phyloP scores from a whole-genome alignment of 2,888 invertebrate species.

The Emesis furor region DNA sequence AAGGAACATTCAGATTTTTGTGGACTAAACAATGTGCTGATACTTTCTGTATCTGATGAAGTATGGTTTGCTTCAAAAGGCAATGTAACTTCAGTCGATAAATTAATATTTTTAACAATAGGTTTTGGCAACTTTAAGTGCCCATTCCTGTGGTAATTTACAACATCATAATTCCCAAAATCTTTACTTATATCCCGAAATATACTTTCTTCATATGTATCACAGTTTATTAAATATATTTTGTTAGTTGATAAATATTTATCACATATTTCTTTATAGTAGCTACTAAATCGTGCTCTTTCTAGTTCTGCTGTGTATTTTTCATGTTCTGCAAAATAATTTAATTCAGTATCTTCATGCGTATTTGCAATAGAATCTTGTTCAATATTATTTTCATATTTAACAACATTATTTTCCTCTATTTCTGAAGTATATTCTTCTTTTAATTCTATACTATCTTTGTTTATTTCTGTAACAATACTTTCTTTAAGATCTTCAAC shows the following conservation, averaged over 20 bases:
- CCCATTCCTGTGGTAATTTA: constrained; percentile 86
- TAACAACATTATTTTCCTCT: constrained; percentile 35
- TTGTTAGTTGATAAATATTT: constrained; percentile 77
- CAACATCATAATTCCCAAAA: constrained; percentile 83
- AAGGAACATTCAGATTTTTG: constrained; percentile 88
- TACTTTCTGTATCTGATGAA: not conserved
- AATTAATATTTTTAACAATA: constrained; percentile 82
- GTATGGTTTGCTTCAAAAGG: constrained; percentile 79
- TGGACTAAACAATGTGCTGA: constrained; percentile 82
- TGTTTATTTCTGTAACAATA: constrained; percentile 73
- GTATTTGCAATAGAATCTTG: constrained; percentile 33
- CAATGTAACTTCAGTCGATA: constrained; percentile 83
- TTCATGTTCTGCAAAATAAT: constrained; percentile 86
- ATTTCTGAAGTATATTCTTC: constrained; percentile 24
- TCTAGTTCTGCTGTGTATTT: constrained; percentile 84
- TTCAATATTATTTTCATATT: constrained; percentile 36
- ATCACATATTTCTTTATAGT: constrained; percentile 79
- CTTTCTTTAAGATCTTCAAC: not conserved
- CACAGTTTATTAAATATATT: constrained; percentile 86
- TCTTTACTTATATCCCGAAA: constrained; percentile 82
- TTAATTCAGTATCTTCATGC: constrained; percentile 67
- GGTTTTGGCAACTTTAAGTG: constrained; percentile 81
- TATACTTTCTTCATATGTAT: constrained; percentile 85
- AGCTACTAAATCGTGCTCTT: constrained; percentile 81
- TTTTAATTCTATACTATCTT: constrained; percentile 35